These are phyloP conservation scores for Proterorhinus semilunaris DNA, from an alignment of 2,113 vertebrate species.

Conservation along the genomic window DNA sequence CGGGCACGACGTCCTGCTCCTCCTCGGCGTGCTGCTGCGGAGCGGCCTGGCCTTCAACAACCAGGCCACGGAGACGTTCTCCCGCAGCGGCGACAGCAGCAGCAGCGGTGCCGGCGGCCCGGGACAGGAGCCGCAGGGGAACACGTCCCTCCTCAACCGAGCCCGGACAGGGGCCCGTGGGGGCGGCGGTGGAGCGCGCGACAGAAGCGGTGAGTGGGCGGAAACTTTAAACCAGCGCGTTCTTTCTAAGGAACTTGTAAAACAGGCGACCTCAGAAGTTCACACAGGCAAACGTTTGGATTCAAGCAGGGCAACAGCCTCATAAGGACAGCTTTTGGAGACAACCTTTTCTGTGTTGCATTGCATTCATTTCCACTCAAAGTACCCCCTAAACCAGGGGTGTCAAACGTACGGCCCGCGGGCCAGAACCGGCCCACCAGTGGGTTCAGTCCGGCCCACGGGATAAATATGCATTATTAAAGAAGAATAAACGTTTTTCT, in stretches of 20 bases:
- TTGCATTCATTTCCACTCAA: too few relatives aligned
- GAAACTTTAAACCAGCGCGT: not conserved
- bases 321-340: too few relatives aligned
- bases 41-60: constrained; percentile 87
- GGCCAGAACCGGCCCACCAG: too few relatives aligned
- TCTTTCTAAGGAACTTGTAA: not conserved
- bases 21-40: constrained; percentile 82
- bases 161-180: constrained; percentile 87
- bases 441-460: too few relatives aligned
- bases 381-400: too few relatives aligned
- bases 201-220: constrained; percentile 82
- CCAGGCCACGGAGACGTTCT: constrained; percentile 90
- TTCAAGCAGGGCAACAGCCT: too few relatives aligned
- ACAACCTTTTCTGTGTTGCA: too few relatives aligned
- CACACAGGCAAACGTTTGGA: too few relatives aligned
- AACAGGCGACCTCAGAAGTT: too few relatives aligned
- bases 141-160: constrained; percentile 84
- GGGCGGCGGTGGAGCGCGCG: constrained; percentile 67
- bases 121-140: constrained; percentile 77
- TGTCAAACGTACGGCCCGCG: too few relatives aligned
- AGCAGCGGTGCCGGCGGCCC: constrained; percentile 76
- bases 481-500: too few relatives aligned
- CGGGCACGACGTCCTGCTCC: constrained; percentile 76
- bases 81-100: constrained; percentile 81
- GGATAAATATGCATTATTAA: too few relatives aligned